A percentile compares a stretch with the other conserved stretches of the same genome.
phyloP scores from a whole-genome alignment of 2,797 vertebrate species.

The Cynopterus sphinx region DNA sequence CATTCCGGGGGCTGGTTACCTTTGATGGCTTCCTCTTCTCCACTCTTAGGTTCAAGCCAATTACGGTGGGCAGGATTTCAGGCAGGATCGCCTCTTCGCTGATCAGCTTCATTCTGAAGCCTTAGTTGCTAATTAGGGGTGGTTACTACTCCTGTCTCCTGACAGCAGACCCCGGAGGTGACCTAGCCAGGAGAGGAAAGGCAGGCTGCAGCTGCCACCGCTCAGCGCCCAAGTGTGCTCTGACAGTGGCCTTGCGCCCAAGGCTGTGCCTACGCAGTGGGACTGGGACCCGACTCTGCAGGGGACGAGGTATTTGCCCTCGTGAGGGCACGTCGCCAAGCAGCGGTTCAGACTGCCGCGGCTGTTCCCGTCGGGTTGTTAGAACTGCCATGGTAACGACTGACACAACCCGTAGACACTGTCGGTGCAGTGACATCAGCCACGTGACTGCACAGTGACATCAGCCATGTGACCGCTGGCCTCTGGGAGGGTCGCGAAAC shows the following conservation, averaged over 20 bases:
- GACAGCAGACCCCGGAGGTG: neutral
- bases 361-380: neutral
- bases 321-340: neutral
- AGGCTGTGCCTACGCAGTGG: neutral
- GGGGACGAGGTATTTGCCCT: neutral
- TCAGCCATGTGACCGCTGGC: neutral
- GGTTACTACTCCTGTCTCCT: neutral
- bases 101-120: neutral
- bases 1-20: neutral
- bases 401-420: neutral
- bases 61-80: conserved; percentile 32
- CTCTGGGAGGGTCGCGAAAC: neutral
- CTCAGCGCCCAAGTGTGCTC: neutral
- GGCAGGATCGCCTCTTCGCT: neutral
- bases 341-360: neutral
- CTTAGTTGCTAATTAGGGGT: neutral
- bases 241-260: neutral
- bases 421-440: neutral
- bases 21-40: neutral
- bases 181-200: neutral
- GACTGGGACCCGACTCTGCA: neutral
- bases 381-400: conserved; percentile 7
- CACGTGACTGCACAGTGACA: neutral
- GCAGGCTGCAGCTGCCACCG: neutral
- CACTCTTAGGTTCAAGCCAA: neutral